Evolutionary conservation across 2,888 invertebrate species (phyloP).

Genomic region (Meliscaeva auricollis): DNA sequence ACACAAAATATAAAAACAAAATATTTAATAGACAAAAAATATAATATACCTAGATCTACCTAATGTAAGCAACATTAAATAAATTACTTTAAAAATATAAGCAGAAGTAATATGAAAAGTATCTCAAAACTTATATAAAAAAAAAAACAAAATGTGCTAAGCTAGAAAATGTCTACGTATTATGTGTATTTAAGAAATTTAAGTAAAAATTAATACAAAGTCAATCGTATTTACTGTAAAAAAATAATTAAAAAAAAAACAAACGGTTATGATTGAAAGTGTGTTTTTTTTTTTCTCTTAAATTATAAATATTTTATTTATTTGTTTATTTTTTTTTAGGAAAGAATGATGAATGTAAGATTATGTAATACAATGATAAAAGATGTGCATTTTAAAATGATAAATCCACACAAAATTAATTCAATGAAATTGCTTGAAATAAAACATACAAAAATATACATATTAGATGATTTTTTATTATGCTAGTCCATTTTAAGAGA

Average conservation of each 20-base stretch:
- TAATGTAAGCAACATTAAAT: constrained; percentile 4
- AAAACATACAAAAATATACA: constrained; percentile 39
- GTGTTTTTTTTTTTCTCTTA: constrained; percentile 15
- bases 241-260: not conserved
- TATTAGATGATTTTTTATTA: too few species aligned
- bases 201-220: constrained; percentile 30
- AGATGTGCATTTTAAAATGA: constrained; percentile 45
- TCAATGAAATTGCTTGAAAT: constrained; percentile 62
- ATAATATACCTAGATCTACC: not conserved
- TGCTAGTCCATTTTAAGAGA: too few species aligned
- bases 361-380: constrained; percentile 7
- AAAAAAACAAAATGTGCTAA: constrained; percentile 21
- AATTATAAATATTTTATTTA: constrained; percentile 20
- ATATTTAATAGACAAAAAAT: constrained; percentile 28
- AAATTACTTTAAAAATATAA: not conserved
- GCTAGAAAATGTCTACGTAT: constrained; percentile 20
- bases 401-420: constrained; percentile 46
- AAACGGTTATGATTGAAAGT: constrained; percentile 26
- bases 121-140: constrained; percentile 12
- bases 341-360: constrained; percentile 23
- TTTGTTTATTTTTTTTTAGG: constrained; percentile 18
- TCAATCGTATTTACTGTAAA: constrained; percentile 7
- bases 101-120: constrained; percentile 5
- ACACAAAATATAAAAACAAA: constrained; percentile 23
- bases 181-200: constrained; percentile 2